Evolutionary conservation across 2,888 invertebrate species (phyloP), one percentile per base, ranked within the genome.

Genomic region (Watsonalla cultraria): DNA sequence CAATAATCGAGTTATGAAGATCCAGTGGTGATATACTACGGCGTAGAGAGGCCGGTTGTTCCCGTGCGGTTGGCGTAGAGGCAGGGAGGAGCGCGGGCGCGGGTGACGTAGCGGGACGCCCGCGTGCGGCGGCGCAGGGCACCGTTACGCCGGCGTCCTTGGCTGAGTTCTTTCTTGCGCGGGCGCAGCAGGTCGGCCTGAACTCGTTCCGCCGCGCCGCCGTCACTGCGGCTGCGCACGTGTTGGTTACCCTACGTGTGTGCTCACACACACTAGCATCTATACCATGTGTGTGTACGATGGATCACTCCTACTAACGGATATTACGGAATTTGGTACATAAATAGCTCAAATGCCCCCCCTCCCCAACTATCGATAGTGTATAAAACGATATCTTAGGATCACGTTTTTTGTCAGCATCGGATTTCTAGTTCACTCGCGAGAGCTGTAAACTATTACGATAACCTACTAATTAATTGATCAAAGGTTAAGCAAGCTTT

Each of bases 121-220:
- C 68, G 67, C 70, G 59, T 66, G 66, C 66, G 74, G 71, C 42
- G 37, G 37, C 37, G 42, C 42, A 42, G 42, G 42, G 42, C 42
- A 85, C 90, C 90, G 90, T 90, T 90, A 90, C 84, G 78, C 78
- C 78, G 79, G 87, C 90, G 90, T 90, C 90, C 90, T 90, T 90
- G 90, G 90, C 90, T 90, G 90, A 90, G 89, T 90, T 90, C 87
- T 90, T 86, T 86, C 86, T 85, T 80, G 84, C 83, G 76, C 82
- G 80, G 79, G 79, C 83, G 82, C 86, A 84, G 86, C 88, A 88
- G 87, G 84, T 84, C 84, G 82, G 68, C 78, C 74, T 78, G 81
- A 82, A 88, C 89, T 78, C 86, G 89, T 88, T 88, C 87, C 83
- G 76, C 82, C 5, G 9, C 42, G 42, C 11, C 42, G 81, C 82